These are phyloP conservation scores for Diaprepes abbreviatus DNA, from an alignment of 2,888 invertebrate genomes.

Conservation along the genomic window DNA sequence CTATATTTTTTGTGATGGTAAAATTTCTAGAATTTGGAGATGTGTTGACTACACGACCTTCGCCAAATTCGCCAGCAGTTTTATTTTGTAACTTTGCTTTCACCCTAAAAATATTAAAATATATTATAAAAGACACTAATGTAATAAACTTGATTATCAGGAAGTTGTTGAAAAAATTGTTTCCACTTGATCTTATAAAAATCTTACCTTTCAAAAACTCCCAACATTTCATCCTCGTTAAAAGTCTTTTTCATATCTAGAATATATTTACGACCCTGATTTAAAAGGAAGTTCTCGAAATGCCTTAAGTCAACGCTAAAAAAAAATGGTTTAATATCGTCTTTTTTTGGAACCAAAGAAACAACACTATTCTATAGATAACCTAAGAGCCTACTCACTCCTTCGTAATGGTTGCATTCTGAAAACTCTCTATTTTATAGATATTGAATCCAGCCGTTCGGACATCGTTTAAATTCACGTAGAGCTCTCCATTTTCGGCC, in stretches of 20 bases:
- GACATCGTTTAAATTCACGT: conserved; percentile 55
- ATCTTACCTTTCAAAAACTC: conserved; percentile 33
- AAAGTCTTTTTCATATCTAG: conserved; percentile 13
- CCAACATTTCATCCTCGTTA: conserved; percentile 31
- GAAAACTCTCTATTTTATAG: conserved; percentile 53
- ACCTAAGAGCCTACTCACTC: too few species aligned
- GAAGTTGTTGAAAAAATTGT: too few species aligned
- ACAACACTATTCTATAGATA: too few species aligned
- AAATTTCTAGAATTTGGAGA: conserved; percentile 4
- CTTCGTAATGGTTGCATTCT: conserved; percentile 48
- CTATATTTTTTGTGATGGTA: conserved; percentile 9
- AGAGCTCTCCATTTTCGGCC: conserved; percentile 53
- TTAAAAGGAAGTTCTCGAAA: conserved; percentile 24
- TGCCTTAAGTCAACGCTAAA: conserved; percentile 33
- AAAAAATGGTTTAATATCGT: too few species aligned
- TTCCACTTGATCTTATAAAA: too few species aligned
- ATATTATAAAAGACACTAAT: neutral
- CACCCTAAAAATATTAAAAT: conserved; percentile 18
- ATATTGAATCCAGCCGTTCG: conserved; percentile 56
- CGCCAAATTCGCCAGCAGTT: neutral
- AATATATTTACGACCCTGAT: conserved; percentile 24
- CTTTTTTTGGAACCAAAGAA: too few species aligned
- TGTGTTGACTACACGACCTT: conserved; percentile 1
- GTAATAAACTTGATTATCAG: too few species aligned
- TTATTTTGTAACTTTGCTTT: conserved; percentile 17